A percentile compares a stretch with the other conserved stretches of the same genome.
Evolutionary conservation across 2,888 invertebrate genomes (phyloP).

Genomic region (Drosophila melanosoma): DNA sequence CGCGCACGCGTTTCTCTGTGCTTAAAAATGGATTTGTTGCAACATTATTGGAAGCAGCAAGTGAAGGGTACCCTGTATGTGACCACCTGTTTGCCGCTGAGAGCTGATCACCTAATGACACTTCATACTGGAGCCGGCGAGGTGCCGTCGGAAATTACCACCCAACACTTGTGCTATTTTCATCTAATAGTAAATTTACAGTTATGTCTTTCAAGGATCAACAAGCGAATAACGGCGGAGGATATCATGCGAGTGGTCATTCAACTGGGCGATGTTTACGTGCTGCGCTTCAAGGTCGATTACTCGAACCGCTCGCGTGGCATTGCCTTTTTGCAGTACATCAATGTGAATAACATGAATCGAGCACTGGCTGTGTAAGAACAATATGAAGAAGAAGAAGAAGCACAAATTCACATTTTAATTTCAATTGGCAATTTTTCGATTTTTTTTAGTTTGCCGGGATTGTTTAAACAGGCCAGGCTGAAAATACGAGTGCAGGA

Average conservation of each 20-base stretch:
- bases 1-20: conserved; percentile 35
- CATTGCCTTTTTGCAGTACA: conserved; percentile 80
- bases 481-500: conserved; percentile 50
- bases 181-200: conserved; percentile 30
- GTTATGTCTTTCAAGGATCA: conserved; percentile 56
- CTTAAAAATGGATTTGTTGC: conserved; percentile 18
- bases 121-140: conserved; percentile 77
- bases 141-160: conserved; percentile 41
- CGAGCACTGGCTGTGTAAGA: conserved; percentile 62
- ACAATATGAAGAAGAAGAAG: not conserved
- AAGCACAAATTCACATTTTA: not conserved
- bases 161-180: not conserved
- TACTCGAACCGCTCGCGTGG: conserved; percentile 67
- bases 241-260: conserved; percentile 63
- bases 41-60: conserved; percentile 53
- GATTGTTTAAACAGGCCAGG: conserved; percentile 22
- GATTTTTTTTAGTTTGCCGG: conserved; percentile 50
- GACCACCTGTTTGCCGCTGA: conserved; percentile 32
- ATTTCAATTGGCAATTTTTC: not conserved
- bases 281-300: conserved; percentile 78
- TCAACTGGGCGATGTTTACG: conserved; percentile 73
- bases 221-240: conserved; percentile 35
- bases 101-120: conserved; percentile 25
- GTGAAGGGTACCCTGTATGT: conserved; percentile 78
- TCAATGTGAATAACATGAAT: conserved; percentile 48